Base-by-base conservation (phyloP, 2,113 vertebrate species). In the Gavia stellata region DNA sequence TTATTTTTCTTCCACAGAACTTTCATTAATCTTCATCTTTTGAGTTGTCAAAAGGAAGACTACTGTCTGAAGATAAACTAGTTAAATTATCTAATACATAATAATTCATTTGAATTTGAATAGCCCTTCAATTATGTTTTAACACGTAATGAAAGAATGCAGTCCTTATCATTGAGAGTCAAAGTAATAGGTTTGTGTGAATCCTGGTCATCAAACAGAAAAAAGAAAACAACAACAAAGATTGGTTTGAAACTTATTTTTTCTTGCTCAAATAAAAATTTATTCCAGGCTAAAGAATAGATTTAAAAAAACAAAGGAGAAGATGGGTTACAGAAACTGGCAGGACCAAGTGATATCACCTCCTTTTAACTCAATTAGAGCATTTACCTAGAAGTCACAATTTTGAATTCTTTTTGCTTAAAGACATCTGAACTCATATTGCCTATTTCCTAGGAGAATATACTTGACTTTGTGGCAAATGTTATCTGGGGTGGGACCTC, bases 21-120 rank as follows among this genome's bases (percentile, higher is more conserved):
- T 80, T 92, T 12, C 50, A 90, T 85, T 96, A 45, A 82, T 93
- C 87, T 91, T 92, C 18, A 75, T 68, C 29, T 83, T 83, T 82
- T 49, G 61, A 85, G 42, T 72, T 94, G 77, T 91, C 73, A 89
- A 55, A 81, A 89, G 29, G 52, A 86, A 92, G 65, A 73, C 65
- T 78, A 84, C 56, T 65, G 31, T 78, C 72, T 96, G 73, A 85
- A 92, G 65, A 84, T 81, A 92, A 92, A 91, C 86, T 83, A n/a
- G n/a, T 50, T 81, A 63, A 24, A 89, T 91, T 74, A 83, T 52
- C 44, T 80, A 92, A 92, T 65, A 65, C 8, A 70, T 77, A 80
- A 92, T 65, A 10, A 74, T 49, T 92, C 11, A 86, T 81, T 92
- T 86, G 66, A 88, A 88, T 94, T 91, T 80, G 28, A 95, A 78